A percentile compares a stretch with the other conserved stretches of the same genome.
Conservation (phyloP, 2,797 vertebrate genomes). For the Schizopygopsis pylzovi region DNA sequence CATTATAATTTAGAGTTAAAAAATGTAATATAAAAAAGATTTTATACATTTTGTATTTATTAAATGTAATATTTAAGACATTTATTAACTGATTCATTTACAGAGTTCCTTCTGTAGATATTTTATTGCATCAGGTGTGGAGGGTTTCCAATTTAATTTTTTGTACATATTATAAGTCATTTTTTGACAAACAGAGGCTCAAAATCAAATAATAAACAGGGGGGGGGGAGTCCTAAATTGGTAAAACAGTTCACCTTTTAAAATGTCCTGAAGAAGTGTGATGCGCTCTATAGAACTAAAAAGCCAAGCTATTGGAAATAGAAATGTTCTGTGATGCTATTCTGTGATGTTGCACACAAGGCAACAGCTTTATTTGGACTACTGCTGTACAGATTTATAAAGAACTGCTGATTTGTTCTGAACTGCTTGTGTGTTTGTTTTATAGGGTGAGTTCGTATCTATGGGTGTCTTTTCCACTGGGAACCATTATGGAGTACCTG, state of each 20-base stretch:
- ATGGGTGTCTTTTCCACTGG: conserved; percentile 95
- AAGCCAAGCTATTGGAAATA: background rate
- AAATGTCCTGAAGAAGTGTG: background rate
- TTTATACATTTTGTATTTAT: too few species aligned
- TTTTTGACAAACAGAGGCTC: background rate
- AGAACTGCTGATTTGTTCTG: background rate
- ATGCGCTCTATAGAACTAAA: background rate
- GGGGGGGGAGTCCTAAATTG: background rate
- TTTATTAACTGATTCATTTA: background rate
- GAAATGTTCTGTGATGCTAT: background rate
- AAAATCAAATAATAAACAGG: conserved; percentile 3
- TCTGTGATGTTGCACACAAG: background rate
- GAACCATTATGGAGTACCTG: conserved; percentile 87
- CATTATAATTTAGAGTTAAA: background rate
- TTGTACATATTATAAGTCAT: background rate
- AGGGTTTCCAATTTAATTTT: background rate
- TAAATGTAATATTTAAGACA: background rate
- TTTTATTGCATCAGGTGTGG: background rate
- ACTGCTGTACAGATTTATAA: background rate
- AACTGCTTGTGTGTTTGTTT: background rate
- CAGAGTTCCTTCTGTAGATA: background rate
- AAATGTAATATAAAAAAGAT: too few species aligned
- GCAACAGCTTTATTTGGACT: background rate
- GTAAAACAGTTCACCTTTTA: background rate
- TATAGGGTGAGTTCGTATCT: conserved; percentile 90